Conservation (phyloP, 2,797 vertebrate genomes). For the Poecilia wingei region DNA sequence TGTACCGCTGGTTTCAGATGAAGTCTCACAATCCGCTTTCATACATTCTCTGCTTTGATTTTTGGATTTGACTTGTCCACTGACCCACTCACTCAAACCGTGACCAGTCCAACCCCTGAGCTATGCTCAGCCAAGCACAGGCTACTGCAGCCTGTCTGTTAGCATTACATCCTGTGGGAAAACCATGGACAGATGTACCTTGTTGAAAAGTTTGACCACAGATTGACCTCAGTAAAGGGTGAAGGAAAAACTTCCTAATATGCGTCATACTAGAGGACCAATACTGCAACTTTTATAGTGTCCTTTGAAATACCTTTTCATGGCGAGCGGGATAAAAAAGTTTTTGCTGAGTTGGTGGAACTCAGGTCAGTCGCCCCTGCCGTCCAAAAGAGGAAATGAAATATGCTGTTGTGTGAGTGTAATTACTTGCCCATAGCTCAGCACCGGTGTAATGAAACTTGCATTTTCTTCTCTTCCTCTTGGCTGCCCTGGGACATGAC, state of each 20-base stretch:
- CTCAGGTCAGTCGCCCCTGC: constrained; percentile 35
- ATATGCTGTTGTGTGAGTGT: constrained; percentile 41
- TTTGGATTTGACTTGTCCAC: constrained; percentile 14
- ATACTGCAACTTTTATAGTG: constrained; percentile 19
- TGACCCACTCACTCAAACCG: constrained; percentile 4
- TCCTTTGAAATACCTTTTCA: constrained; percentile 34
- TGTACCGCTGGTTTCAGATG: constrained; percentile 4
- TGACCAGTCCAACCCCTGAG: constrained; percentile 27
- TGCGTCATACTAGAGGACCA: constrained; percentile 5
- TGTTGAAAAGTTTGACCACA: constrained; percentile 33
- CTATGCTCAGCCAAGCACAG: constrained; percentile 5
- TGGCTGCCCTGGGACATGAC: constrained; percentile 46
- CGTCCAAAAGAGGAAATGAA: constrained; percentile 36
- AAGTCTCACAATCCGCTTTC: not conserved
- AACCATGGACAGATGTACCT: constrained; percentile 17
- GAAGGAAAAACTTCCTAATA: constrained; percentile 13
- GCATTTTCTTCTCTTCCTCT: constrained; percentile 40
- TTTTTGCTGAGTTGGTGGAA: constrained; percentile 49
- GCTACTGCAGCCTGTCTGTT: constrained; percentile 19
- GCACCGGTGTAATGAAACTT: constrained; percentile 62
- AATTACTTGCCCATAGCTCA: constrained; percentile 66
- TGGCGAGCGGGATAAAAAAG: constrained; percentile 28
- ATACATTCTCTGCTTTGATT: not conserved
- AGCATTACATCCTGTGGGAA: constrained; percentile 15
- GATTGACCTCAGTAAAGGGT: constrained; percentile 19